These are phyloP conservation scores for Notolabrus celidotus DNA, from an alignment of 2,797 vertebrate species.

Conservation along the genomic window DNA sequence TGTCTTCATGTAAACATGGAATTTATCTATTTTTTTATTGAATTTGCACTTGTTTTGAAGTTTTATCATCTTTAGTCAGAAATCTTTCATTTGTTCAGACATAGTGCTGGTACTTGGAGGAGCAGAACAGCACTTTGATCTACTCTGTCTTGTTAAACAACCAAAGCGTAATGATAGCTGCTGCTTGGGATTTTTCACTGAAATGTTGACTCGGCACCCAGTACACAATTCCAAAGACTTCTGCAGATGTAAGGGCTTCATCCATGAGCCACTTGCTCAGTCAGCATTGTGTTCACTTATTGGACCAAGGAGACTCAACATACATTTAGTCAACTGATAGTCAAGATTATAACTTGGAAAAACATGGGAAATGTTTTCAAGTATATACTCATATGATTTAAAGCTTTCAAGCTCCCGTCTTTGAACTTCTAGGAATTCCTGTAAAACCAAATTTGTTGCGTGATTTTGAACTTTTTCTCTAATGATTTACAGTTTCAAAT, in stretches of 20 bases:
- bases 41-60: not conserved
- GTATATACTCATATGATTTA: conserved; percentile 3
- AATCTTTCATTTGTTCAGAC: not conserved
- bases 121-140: not conserved
- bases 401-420: not conserved
- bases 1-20: not conserved
- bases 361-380: not conserved
- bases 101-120: not conserved
- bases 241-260: not conserved
- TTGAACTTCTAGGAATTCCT: conserved; percentile 21
- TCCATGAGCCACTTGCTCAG: not conserved
- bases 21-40: not conserved
- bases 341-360: no score
- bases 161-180: not conserved
- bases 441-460: conserved; percentile 11
- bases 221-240: not conserved
- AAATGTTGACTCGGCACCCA: not conserved
- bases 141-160: not conserved
- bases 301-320: not conserved
- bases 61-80: not conserved
- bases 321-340: not conserved
- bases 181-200: not conserved
- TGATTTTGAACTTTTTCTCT: conserved; percentile 28
- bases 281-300: not conserved
- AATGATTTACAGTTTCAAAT: conserved; percentile 34